Evolutionary conservation across 2,888 invertebrate species (phyloP).

Genomic region (Trachelus stipa): DNA sequence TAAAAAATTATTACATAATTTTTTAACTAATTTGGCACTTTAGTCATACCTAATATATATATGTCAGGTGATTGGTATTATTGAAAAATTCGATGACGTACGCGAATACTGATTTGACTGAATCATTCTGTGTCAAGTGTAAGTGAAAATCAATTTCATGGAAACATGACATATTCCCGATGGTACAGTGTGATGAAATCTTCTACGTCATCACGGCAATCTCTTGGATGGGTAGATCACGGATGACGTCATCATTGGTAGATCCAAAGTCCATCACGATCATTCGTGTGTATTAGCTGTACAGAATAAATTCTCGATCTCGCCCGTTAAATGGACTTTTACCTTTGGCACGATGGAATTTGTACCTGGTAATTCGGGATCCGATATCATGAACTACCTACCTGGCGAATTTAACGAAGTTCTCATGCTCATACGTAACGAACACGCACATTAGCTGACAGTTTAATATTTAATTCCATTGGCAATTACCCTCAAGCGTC

Average conservation of each 20-base stretch:
- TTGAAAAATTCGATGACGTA: no score
- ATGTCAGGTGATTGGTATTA: no score
- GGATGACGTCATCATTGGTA: not conserved
- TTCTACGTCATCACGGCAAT: not conserved
- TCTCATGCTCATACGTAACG: not conserved
- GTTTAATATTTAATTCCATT: not conserved
- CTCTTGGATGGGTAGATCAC: not conserved
- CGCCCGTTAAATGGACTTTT: not conserved
- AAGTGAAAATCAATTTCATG: not conserved
- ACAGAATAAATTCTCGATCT: no score
- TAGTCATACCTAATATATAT: no score
- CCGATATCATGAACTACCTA: not conserved
- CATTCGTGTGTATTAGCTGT: no score
- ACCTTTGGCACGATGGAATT: not conserved
- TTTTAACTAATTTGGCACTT: no score
- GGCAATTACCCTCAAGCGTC: not conserved
- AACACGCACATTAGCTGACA: not conserved
- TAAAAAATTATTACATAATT: no score
- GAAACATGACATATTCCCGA: not conserved
- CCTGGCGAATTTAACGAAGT: not conserved
- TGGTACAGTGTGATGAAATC: not conserved
- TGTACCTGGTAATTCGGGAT: not conserved
- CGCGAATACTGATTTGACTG: no score
- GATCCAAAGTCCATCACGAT: not conserved
- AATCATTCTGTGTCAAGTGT: no score